A percentile compares a stretch with the other conserved stretches of the same genome.
Conservation (phyloP, 2,797 vertebrate species). For the Austrolebias charrua region DNA sequence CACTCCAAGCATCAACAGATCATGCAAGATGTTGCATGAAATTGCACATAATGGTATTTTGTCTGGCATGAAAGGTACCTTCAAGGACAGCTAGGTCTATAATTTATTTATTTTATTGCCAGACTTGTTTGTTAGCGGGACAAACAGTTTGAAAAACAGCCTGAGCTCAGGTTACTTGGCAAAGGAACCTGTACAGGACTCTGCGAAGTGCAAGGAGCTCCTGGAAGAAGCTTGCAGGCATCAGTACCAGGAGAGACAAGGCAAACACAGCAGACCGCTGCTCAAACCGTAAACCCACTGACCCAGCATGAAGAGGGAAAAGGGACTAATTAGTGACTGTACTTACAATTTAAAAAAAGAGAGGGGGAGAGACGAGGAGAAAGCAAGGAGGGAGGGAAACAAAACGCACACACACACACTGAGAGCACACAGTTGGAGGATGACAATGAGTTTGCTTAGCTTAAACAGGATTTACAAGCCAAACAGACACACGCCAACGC, state of each 20-base stretch:
- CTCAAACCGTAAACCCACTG: slow-evolving; percentile 72
- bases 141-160: slow-evolving; percentile 26
- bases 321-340: slow-evolving; percentile 76
- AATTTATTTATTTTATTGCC: slow-evolving; percentile 1
- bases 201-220: slow-evolving; percentile 59
- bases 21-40: too few relatives aligned
- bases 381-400: slow-evolving; percentile 10
- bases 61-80: too few relatives aligned
- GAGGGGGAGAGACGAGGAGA: slow-evolving; percentile 27
- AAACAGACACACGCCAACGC: slow-evolving; percentile 78
- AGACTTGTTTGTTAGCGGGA: background rate
- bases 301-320: slow-evolving; percentile 74
- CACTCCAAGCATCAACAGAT: too few relatives aligned
- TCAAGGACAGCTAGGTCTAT: too few relatives aligned
- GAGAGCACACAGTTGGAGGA: slow-evolving; percentile 68
- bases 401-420: slow-evolving; percentile 25
- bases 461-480: slow-evolving; percentile 81
- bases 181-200: slow-evolving; percentile 50
- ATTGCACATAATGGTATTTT: too few relatives aligned
- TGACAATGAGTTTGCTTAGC: slow-evolving; percentile 83
- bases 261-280: slow-evolving; percentile 62
- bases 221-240: slow-evolving; percentile 55
- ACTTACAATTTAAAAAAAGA: slow-evolving; percentile 67
- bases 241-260: slow-evolving; percentile 59
- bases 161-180: slow-evolving; percentile 35